Base-by-base conservation (phyloP, 2,797 vertebrate genomes). In the Aulostomus chinensis region DNA sequence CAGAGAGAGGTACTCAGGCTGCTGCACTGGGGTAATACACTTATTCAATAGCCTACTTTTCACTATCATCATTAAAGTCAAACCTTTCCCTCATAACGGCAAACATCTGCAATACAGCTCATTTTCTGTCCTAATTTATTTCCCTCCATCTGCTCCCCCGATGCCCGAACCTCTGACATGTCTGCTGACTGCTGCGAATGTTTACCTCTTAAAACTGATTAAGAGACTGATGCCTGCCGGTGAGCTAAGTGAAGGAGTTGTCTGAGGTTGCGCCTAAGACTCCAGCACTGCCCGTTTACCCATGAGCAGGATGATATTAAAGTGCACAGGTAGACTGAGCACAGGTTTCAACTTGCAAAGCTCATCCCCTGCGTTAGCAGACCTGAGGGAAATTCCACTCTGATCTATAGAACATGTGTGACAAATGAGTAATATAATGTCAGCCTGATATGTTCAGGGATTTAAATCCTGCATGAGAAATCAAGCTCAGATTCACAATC, bases 131-230 rank as follows among this genome's bases (percentile, higher is more conserved):
- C 5, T 12, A 13, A 24, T 41, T 20, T 60, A 58, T 65, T 24
- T 49, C 20, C 20, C 3, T 28, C 62, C 16, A 16, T 64, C 51
- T 50, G 38, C 38, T 28, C 11, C 11, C 12, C 10, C 33, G 1
- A 4, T 12, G 9, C 15, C 32, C 38, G 39, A 45, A 9, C 39
- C 40, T 24, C 30, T 4, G 3, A 30, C 9, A 4, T 43, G 54
- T 49, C 38, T 4, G 3, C 37, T 11, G 35, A n/a, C n/a, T n/a
- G n/a, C n/a, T n/a, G n/a, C 15, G 29, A 42, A 51, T 2, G 6
- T 68, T 54, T 62, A 37, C 32, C 47, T 58, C 49, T 21, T 58
- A 61, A 63, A 70, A 52, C 24, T 62, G 64, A 78, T 75, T 35
- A 69, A 40, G 58, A 69, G 49, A 54, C 45, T 61, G 59, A 70